Evolutionary conservation across 2,113 vertebrate species (phyloP), one percentile per base, ranked within the genome.

Genomic region (Dryoscopus gambensis): DNA sequence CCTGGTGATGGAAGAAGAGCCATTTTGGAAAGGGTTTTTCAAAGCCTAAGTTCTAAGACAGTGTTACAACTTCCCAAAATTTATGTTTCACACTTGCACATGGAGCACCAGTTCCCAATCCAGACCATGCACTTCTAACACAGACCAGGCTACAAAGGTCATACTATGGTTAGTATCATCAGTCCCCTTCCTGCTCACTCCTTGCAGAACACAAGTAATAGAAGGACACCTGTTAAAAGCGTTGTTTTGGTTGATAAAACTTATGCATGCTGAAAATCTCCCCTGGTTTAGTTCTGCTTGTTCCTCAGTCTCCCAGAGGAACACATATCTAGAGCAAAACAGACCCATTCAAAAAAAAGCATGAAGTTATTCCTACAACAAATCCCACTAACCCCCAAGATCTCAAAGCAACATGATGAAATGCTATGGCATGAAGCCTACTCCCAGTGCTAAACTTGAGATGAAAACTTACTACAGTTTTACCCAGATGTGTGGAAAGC

Each of bases 11-110:
- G 20, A n/a, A 75, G 15, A 63, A 24, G 16, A 70, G 50, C 13
- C 10, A 33, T 70, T 84, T 24, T 57, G 21, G 31, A 86, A 85
- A 44, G 13, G 6, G 3, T 52, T 59, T 89, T 80, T 68, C 49
- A 64, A 75, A 84, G 19, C 15, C 24, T 8, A 21, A 40, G 7
- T 6, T 40, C 44, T 67, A 25, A 75, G 31, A n/a, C 17, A 22
- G 13, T 10, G 31, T 15, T 60, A 30, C 8, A 25, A 20, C 19
- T 74, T 62, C 10, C 40, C 22, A 35, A 60, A 80, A 40, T 65
- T 60, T 39, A 42, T 4, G 1, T 39, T 55, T 67, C 49, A 42
- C 0, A 0, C 13, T 57, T 53, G n/a, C 16, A 57, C 0, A 0
- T 1, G 3, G 57, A 53, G 15, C 6, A 46, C 4, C 40, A 31